A percentile compares a stretch with the other conserved stretches of the same genome.
Evolutionary conservation across 2,797 vertebrate species (phyloP).

Genomic region (Tiaroga cobitis): DNA sequence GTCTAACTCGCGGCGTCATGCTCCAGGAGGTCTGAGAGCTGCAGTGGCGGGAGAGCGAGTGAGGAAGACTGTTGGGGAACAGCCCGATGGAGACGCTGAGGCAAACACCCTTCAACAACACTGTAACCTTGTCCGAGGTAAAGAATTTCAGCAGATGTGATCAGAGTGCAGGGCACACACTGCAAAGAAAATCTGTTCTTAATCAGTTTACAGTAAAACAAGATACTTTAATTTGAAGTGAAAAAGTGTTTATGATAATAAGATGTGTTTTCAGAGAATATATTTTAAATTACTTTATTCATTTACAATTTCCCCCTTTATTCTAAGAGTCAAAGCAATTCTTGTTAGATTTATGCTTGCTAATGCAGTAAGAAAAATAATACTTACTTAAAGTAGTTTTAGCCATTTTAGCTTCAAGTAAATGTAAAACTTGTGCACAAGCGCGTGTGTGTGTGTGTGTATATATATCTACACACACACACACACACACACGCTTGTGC

Average conservation of each 20-base stretch:
- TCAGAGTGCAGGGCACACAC: neutral
- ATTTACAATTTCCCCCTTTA: too few species aligned
- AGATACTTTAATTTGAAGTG: neutral
- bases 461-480: too few species aligned
- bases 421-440: too few species aligned
- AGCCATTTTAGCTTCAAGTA: too few species aligned
- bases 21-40: slow-evolving; percentile 64
- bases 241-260: neutral
- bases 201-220: neutral
- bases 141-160: slow-evolving; percentile 4
- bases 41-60: neutral
- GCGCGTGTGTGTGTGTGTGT: too few species aligned
- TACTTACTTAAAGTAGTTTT: too few species aligned
- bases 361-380: neutral
- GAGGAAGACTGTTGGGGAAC: slow-evolving; percentile 49
- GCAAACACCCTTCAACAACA: slow-evolving; percentile 46
- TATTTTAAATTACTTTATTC: neutral
- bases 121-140: slow-evolving; percentile 52
- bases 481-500: too few species aligned
- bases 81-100: slow-evolving; percentile 32
- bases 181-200: neutral
- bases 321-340: neutral
- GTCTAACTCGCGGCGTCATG: slow-evolving; percentile 66
- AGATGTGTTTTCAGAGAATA: neutral
- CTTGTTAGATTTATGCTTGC: neutral